Evolutionary conservation across 1,140 invertebrate genomes (phyloP).

Genomic region (Vollenhovia emeryi): DNA sequence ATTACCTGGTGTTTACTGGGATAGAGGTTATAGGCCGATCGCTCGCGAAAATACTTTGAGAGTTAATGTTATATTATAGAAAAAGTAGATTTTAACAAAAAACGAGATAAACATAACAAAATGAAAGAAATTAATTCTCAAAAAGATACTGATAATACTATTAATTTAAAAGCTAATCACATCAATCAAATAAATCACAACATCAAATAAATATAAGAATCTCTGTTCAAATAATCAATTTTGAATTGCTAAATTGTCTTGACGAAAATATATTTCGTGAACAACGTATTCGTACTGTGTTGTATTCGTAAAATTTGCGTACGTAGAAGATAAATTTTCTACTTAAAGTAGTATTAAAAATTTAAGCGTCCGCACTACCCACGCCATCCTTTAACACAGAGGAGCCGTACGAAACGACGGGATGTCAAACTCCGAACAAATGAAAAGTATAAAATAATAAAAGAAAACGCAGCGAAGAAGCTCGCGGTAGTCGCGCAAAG

Average conservation of each 20-base stretch:
- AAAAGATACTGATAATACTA: neutral
- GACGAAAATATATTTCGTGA: neutral
- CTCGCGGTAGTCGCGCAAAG: constrained; percentile 59
- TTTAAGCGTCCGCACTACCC: neutral
- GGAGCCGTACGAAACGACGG: neutral
- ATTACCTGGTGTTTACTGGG: too few species aligned
- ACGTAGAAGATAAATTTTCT: neutral
- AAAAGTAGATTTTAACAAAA: too few species aligned
- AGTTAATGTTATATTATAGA: too few species aligned
- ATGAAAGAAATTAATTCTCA: too few species aligned
- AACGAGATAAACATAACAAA: too few species aligned
- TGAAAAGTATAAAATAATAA: constrained; percentile 67
- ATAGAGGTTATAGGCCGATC: too few species aligned
- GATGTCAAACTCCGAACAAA: constrained; percentile 20
- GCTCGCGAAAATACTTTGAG: too few species aligned
- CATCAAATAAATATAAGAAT: neutral
- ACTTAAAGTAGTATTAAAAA: neutral
- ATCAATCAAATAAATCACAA: too few species aligned
- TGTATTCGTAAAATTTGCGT: neutral
- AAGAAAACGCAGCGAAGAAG: constrained; percentile 33
- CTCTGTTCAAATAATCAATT: neutral
- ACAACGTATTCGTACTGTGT: neutral
- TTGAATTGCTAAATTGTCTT: neutral
- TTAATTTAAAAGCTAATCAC: neutral
- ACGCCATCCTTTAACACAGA: neutral